Evolutionary conservation across 2,888 invertebrate species (phyloP).

Genomic region (Drosophila mimica): DNA sequence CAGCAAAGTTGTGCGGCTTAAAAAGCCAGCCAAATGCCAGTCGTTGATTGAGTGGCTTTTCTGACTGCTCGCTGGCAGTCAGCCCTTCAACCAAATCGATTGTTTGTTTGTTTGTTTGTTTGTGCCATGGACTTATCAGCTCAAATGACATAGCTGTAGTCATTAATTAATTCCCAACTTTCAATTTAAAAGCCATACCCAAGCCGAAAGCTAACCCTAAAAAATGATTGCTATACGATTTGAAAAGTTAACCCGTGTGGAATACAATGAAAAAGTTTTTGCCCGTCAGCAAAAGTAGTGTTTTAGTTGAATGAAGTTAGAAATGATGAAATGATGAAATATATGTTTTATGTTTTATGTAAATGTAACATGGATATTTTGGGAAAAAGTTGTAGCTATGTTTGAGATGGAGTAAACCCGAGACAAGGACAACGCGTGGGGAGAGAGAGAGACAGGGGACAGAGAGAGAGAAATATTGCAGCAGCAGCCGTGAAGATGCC

Average conservation of each 20-base stretch:
- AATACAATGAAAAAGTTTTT: background rate
- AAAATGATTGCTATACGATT: background rate
- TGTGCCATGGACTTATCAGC: conserved; percentile 42
- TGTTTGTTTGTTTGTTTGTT: conserved; percentile 52
- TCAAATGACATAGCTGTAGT: conserved; percentile 46
- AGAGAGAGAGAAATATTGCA: conserved; percentile 10
- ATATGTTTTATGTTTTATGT: conserved; percentile 14
- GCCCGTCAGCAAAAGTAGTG: no score
- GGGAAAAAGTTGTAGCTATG: conserved; percentile 13
- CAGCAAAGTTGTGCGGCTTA: conserved; percentile 32
- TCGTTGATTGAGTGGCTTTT: conserved; percentile 65
- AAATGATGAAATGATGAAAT: conserved; percentile 17
- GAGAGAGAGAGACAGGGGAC: conserved; percentile 1
- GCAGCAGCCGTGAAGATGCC: conserved; percentile 36
- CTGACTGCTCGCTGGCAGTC: conserved; percentile 11
- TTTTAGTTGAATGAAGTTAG: conserved; percentile 11
- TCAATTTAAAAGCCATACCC: conserved; percentile 15
- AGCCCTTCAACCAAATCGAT: conserved; percentile 62
- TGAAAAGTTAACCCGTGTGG: background rate
- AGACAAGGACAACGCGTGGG: conserved; percentile 23
- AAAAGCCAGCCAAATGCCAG: conserved; percentile 53
- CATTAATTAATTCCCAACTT: conserved; percentile 51
- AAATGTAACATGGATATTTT: conserved; percentile 24
- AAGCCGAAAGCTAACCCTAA: background rate
- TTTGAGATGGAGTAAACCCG: conserved; percentile 11